Evolutionary conservation across 53 echinoderm and acorn worm species (phyloP).

Genomic region (Holothuria scabra): DNA sequence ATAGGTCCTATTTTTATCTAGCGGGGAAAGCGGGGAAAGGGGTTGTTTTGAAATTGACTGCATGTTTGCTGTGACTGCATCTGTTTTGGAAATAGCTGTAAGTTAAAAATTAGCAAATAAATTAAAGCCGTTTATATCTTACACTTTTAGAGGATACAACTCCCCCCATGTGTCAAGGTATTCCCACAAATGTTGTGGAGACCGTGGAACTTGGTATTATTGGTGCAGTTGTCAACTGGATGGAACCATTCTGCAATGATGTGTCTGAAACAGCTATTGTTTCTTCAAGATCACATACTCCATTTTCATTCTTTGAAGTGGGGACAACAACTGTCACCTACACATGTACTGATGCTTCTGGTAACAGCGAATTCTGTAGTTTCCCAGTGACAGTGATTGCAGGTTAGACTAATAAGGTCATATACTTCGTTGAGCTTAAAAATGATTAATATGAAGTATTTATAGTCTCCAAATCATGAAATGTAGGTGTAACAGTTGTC

Average conservation of each 20-base stretch:
- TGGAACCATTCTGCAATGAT: constrained; percentile 29
- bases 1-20: no score
- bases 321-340: constrained; percentile 64
- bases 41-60: no score
- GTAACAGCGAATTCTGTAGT: constrained; percentile 38
- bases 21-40: no score
- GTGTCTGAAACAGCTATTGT: constrained; percentile 46
- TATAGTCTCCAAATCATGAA: no score
- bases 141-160: constrained; percentile 35
- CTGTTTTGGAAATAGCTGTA: no score
- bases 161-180: constrained; percentile 25
- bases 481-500: no score
- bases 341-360: constrained; percentile 55
- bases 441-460: no score
- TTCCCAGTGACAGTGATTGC: constrained; percentile 49
- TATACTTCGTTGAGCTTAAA: no score
- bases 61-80: no score
- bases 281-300: constrained; percentile 27
- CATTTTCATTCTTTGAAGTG: constrained; percentile 55
- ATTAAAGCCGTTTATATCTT: no score
- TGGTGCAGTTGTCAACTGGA: constrained; percentile 22
- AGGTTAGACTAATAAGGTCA: constrained; percentile 6
- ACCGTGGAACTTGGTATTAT: constrained; percentile 26
- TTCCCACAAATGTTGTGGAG: constrained; percentile 31
- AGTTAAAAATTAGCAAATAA: no score